Evolutionary conservation across 2,888 invertebrate species (phyloP).

Genomic region (Aphodius sticticus): DNA sequence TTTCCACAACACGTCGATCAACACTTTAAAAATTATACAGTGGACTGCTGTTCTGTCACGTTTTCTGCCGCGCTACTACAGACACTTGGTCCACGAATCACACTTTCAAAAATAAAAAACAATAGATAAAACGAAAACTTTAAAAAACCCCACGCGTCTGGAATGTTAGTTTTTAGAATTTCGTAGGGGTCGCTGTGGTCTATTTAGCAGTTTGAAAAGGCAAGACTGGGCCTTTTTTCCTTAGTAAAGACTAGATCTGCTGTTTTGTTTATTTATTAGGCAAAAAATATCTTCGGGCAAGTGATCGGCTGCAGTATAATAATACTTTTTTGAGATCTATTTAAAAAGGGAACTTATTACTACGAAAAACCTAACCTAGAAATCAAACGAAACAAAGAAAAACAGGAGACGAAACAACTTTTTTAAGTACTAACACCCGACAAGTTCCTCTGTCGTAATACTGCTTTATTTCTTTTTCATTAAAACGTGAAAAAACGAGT

Average conservation of each 20-base stretch:
- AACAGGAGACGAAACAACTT: background rate
- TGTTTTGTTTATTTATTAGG: background rate
- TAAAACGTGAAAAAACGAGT: background rate
- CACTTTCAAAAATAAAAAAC: background rate
- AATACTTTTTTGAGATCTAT: conserved; percentile 8
- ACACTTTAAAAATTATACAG: background rate
- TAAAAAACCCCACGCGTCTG: background rate
- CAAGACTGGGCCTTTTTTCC: background rate
- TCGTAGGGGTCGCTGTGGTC: too few relatives aligned
- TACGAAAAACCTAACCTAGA: background rate
- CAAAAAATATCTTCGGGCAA: background rate
- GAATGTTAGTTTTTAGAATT: too few relatives aligned
- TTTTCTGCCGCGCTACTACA: background rate
- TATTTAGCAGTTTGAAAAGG: background rate
- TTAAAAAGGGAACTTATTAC: background rate
- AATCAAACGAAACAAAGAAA: background rate
- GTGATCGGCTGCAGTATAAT: conserved; percentile 10
- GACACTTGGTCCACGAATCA: background rate
- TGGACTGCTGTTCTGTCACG: background rate
- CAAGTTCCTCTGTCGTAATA: background rate
- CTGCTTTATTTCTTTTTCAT: conserved; percentile 15
- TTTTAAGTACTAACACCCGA: background rate
- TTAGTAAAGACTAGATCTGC: background rate
- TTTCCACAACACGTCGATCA: too few relatives aligned
- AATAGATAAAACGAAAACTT: background rate